phyloP scores from a whole-genome alignment of 2,113 vertebrate genomes.

The Pholis gunnellus region DNA sequence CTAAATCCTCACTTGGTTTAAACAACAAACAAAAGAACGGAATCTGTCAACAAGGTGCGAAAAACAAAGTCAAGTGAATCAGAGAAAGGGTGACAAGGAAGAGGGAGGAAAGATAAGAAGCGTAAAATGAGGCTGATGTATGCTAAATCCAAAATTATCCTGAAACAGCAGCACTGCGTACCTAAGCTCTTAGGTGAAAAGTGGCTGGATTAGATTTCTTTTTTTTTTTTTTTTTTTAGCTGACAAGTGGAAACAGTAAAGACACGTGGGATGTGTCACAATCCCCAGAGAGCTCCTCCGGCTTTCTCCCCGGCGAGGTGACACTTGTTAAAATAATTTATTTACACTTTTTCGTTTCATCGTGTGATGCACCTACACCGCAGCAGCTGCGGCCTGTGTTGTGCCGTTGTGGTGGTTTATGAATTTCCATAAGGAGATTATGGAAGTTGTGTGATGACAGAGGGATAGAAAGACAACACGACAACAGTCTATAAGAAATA shows the following conservation, averaged over 20 bases:
- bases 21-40: constrained; percentile 70
- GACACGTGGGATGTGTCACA: constrained; percentile 63
- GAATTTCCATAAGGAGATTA: constrained; percentile 80
- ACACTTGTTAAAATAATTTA: constrained; percentile 74
- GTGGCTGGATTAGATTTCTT: constrained; percentile 62
- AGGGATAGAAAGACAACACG: constrained; percentile 52
- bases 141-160: constrained; percentile 75
- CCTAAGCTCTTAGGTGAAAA: constrained; percentile 68
- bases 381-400: constrained; percentile 33
- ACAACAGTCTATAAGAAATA: constrained; percentile 17
- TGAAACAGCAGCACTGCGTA: constrained; percentile 35
- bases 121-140: constrained; percentile 70
- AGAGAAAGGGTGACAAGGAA: constrained; percentile 64
- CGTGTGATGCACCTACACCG: constrained; percentile 25
- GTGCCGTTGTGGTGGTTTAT: constrained; percentile 41
- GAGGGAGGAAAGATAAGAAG: constrained; percentile 60
- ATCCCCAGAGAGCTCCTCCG: constrained; percentile 40
- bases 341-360: constrained; percentile 67
- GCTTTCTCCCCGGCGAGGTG: constrained; percentile 32
- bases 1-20: constrained; percentile 72
- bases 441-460: constrained; percentile 59
- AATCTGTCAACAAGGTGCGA: constrained; percentile 62
- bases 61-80: constrained; percentile 68
- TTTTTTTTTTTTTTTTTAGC: constrained; percentile 40
- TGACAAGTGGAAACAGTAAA: constrained; percentile 62